Base-by-base conservation (phyloP, 1,140 invertebrate genomes). In the Archegozetes longisetosus region DNA sequence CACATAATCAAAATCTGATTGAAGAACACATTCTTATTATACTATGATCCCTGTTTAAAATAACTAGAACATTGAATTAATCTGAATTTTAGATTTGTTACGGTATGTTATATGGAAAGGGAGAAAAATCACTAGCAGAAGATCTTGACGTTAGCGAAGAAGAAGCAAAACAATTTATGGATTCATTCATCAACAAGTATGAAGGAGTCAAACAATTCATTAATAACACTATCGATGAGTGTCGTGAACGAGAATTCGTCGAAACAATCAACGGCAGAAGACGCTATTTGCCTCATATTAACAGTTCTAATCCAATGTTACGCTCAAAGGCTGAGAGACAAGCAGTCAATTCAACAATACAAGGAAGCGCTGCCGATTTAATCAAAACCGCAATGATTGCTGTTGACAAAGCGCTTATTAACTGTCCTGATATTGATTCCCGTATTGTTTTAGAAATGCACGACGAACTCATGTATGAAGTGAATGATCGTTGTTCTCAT, bases 91-190 rank as follows among this genome's bases (percentile, higher is more conserved):
- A 95, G 75, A 79, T 98, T 17, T 94, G 89, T 67, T 98, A 98
- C 75, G 94, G 89, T 9, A 90, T 98, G 64, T 84, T 98, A 53
- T 98, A 98, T 72, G 94, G 94, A n/a, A 97, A 97, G 81, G 89
- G 93, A 13, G 76, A 80, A 14, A 86, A 83, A 68, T 79, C 85
- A 1, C 74, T 98, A n/a, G 79, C 83, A 0, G 84, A 91, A 61
- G 80, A 83, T 57, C 72, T 98, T 22, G 80, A 81, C 57, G 79
- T 93, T n/a, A 76, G 78, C 2, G 84, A 88, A 71, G 72, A 81
- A 52, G 85, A 93, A 67, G 92, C 93, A 0, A 75, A 75, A 2
- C 72, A 79, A 32, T 85, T 95, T 71, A 82, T 86, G 65, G 80
- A 84, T 59, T 78, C 79, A 2, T 98, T 98, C 70, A 23, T 61